phyloP scores from a whole-genome alignment of 2,888 invertebrate species.

The Monochamus alternatus region DNA sequence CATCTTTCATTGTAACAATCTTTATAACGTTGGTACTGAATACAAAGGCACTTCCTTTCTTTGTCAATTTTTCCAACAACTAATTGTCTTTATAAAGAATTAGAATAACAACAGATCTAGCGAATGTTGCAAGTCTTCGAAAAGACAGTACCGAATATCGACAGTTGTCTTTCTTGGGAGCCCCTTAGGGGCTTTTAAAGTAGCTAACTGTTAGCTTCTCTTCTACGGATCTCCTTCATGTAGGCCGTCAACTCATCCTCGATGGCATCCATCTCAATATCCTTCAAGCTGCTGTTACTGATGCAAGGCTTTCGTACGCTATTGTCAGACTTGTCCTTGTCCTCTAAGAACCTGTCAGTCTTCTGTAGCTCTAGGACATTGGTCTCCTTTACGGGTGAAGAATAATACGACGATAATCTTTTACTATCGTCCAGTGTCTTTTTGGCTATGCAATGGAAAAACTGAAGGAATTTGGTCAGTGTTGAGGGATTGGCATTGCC shows the following conservation, averaged over 20 bases:
- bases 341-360: conserved; percentile 15
- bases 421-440: conserved; percentile 48
- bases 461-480: conserved; percentile 38
- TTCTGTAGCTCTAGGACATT: conserved; percentile 39
- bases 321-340: conserved; percentile 58
- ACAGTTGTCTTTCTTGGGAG: too few species aligned
- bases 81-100: not conserved
- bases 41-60: not conserved
- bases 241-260: conserved; percentile 72
- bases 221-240: conserved; percentile 59
- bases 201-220: conserved; percentile 50
- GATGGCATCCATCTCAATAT: conserved; percentile 68
- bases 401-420: conserved; percentile 42
- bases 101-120: not conserved
- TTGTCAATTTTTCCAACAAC: not conserved
- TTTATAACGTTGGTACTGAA: not conserved
- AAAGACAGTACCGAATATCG: not conserved
- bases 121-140: not conserved
- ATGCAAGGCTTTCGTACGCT: conserved; percentile 55
- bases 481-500: conserved; percentile 28
- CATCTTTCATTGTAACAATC: not conserved
- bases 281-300: conserved; percentile 70
- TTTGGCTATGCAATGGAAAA: conserved; percentile 51
- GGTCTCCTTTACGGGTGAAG: conserved; percentile 35
- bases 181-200: too few species aligned